phyloP scores from a whole-genome alignment of 2,113 vertebrate genomes.

The Pygoscelis adeliae region DNA sequence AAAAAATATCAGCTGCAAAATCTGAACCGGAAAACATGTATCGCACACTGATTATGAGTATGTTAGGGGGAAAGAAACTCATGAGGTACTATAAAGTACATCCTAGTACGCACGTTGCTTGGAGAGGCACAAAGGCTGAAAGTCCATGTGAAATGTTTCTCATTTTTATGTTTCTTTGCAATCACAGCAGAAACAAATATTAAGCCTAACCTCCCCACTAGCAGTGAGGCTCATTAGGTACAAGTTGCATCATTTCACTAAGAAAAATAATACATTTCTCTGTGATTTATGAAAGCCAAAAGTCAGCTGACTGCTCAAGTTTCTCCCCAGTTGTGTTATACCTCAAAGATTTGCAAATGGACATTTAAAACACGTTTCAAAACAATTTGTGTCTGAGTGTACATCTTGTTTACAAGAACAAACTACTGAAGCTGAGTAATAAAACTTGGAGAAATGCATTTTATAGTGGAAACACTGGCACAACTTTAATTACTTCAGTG shows the following conservation, averaged over 20 bases:
- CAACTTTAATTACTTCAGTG: conserved; percentile 19
- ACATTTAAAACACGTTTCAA: not conserved
- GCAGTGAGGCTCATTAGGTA: conserved; percentile 12
- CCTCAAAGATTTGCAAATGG: not conserved
- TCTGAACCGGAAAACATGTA: not conserved
- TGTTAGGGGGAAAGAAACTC: not conserved
- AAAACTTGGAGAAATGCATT: conserved; percentile 19
- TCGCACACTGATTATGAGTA: not conserved
- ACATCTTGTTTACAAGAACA: conserved; percentile 39
- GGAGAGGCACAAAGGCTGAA: not conserved
- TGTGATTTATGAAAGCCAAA: not conserved
- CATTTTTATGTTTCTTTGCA: not conserved
- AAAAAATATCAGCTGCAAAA: not conserved
- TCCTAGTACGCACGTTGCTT: not conserved
- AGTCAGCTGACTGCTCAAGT: not conserved
- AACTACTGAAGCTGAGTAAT: not conserved
- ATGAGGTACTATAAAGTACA: not conserved
- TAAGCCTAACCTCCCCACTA: not conserved
- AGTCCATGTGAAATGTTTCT: not conserved
- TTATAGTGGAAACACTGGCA: conserved; percentile 50
- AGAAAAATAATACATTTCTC: conserved; percentile 18
- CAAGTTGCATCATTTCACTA: conserved; percentile 23
- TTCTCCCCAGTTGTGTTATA: not conserved
- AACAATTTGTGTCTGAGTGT: not conserved
- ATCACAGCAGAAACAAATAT: not conserved